A percentile compares a stretch with the other conserved stretches of the same genome.
Conservation (phyloP, 1,140 invertebrate species). For the Caerostris extrusa region DNA sequence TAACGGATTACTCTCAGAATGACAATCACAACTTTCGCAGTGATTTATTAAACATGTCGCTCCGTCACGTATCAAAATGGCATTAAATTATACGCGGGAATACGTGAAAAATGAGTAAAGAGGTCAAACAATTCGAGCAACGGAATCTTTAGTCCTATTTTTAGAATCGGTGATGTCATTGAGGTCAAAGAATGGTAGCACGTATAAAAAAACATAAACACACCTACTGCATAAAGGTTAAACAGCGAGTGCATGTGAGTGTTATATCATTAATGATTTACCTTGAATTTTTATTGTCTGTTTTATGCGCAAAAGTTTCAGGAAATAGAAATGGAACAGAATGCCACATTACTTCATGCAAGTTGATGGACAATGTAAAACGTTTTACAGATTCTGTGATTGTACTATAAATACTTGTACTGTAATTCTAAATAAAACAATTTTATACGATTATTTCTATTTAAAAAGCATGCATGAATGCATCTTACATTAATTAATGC, state of each 20-base stretch:
- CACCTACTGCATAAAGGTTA: not conserved
- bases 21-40: too few relatives aligned
- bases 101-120: not conserved
- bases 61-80: not conserved
- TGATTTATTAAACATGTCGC: not conserved
- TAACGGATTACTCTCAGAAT: too few relatives aligned
- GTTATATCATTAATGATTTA: not conserved
- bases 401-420: too few relatives aligned
- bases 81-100: not conserved
- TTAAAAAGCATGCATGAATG: too few relatives aligned
- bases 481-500: too few relatives aligned
- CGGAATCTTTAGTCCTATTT: not conserved
- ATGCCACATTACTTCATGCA: not conserved
- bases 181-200: not conserved
- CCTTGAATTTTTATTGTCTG: not conserved
- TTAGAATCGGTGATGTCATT: not conserved
- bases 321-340: not conserved
- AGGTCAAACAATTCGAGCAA: slow-evolving; percentile 7
- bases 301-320: not conserved
- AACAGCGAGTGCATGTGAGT: not conserved
- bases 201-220: not conserved
- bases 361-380: not conserved
- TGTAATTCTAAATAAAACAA: too few relatives aligned
- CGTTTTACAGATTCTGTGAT: too few relatives aligned
- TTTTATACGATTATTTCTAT: too few relatives aligned